Conservation (phyloP, 2,888 invertebrate species). For the Apodemia zela region DNA sequence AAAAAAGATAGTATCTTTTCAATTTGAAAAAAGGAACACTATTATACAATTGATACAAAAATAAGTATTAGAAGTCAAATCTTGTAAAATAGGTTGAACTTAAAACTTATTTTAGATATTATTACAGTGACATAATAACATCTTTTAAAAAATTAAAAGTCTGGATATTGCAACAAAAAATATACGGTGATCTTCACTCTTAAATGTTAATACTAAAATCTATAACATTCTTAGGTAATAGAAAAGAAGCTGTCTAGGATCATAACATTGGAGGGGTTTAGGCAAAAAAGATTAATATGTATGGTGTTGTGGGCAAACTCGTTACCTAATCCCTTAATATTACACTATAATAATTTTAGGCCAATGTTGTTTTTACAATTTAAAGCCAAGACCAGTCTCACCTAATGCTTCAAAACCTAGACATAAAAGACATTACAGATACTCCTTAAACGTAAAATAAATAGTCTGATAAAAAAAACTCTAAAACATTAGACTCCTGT, state of each 20-base stretch:
- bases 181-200: background rate
- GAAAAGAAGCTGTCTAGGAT: conserved; percentile 27
- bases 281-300: conserved; percentile 22
- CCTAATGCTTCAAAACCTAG: background rate
- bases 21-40: background rate
- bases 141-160: background rate
- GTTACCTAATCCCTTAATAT: background rate
- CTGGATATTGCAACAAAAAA: background rate
- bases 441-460: too few species aligned
- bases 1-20: background rate
- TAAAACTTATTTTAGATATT: background rate
- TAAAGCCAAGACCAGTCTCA: conserved; percentile 5
- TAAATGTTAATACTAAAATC: conserved; percentile 8
- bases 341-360: background rate
- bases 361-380: background rate
- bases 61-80: conserved; percentile 1
- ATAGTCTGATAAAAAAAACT: too few species aligned
- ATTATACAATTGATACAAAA: conserved; percentile 7
- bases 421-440: too few species aligned
- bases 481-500: too few species aligned
- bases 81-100: background rate
- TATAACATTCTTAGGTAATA: conserved; percentile 21
- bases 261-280: conserved; percentile 28
- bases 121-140: background rate
- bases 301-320: conserved; percentile 20